These are phyloP conservation scores for Scaptomyza polygonia DNA, from an alignment of 2,888 invertebrate species.

Conservation along the genomic window DNA sequence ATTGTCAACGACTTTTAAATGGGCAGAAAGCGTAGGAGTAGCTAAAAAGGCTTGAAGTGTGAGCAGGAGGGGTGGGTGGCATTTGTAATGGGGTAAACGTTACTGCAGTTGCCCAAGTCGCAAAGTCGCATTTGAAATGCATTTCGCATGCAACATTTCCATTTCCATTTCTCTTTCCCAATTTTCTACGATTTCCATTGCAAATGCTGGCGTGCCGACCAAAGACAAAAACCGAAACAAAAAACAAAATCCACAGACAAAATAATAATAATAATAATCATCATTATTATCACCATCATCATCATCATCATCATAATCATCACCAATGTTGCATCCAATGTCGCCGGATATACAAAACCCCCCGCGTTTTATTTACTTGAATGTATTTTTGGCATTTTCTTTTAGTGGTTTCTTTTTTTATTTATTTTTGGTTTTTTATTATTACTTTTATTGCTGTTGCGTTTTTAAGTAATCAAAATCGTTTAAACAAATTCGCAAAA, in stretches of 20 bases:
- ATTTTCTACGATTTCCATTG: slow-evolving; percentile 51
- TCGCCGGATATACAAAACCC: slow-evolving; percentile 47
- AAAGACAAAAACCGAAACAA: slow-evolving; percentile 44
- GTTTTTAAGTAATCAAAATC: slow-evolving; percentile 72
- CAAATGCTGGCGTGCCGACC: slow-evolving; percentile 45
- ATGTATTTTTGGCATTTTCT: slow-evolving; percentile 17
- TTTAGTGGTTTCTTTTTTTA: not conserved
- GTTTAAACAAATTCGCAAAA: slow-evolving; percentile 70
- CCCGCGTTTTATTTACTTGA: slow-evolving; percentile 51
- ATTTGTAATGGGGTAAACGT: slow-evolving; percentile 26
- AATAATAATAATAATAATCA: slow-evolving; percentile 50
- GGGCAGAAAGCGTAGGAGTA: slow-evolving; percentile 1
- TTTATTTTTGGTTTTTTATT: slow-evolving; percentile 48
- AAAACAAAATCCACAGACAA: slow-evolving; percentile 29
- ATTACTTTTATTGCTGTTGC: slow-evolving; percentile 53
- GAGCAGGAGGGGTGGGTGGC: not conserved
- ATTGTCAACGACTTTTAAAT: slow-evolving; percentile 68
- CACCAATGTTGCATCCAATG: slow-evolving; percentile 39
- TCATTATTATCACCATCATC: slow-evolving; percentile 22
- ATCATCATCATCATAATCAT: slow-evolving; percentile 15
- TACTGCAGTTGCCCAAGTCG: slow-evolving; percentile 34
- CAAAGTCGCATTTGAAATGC: slow-evolving; percentile 70
- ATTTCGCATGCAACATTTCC: slow-evolving; percentile 68
- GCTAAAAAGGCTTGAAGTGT: not conserved
- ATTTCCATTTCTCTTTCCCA: slow-evolving; percentile 17